phyloP scores from a whole-genome alignment of 2,797 vertebrate genomes.

The Ctenopoma kingsleyae region DNA sequence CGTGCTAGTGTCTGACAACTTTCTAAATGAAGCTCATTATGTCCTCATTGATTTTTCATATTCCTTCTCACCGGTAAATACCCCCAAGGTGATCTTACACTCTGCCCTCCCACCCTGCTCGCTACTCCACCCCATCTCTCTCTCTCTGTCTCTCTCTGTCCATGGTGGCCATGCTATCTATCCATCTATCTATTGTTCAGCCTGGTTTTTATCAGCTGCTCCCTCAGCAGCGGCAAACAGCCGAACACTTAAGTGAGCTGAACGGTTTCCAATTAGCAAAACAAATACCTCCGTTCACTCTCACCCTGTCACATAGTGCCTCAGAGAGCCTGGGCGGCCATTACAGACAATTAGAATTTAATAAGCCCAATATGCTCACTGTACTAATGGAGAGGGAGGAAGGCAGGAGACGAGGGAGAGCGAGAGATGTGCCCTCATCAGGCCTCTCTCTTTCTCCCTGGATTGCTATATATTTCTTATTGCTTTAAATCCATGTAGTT shows the following conservation, averaged over 20 bases:
- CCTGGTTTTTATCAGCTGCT: conserved; percentile 54
- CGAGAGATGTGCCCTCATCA: conserved; percentile 62
- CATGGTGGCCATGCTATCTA: conserved; percentile 50
- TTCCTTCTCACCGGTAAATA: conserved; percentile 80
- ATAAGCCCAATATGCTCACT: conserved; percentile 84
- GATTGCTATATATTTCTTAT: conserved; percentile 58
- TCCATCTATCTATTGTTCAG: conserved; percentile 49
- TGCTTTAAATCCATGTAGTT: conserved; percentile 75
- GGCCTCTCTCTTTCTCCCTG: conserved; percentile 35
- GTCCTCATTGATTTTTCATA: conserved; percentile 85
- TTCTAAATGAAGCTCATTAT: conserved; percentile 84
- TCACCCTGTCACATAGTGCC: conserved; percentile 74
- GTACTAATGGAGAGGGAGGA: conserved; percentile 75
- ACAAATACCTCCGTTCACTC: conserved; percentile 79
- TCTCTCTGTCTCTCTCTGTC: conserved; percentile 22
- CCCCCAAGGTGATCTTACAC: conserved; percentile 79
- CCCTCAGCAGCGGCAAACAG: conserved; percentile 63
- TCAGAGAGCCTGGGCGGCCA: conserved; percentile 76
- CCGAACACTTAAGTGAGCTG: conserved; percentile 77
- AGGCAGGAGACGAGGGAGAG: conserved; percentile 45
- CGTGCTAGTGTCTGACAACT: conserved; percentile 74
- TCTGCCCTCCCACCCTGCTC: conserved; percentile 37
- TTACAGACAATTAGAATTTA: conserved; percentile 86
- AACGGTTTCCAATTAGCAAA: conserved; percentile 84
- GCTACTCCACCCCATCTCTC: conserved; percentile 16